Base-by-base conservation (phyloP, 2,888 invertebrate genomes). In the Leucophenga maculata region DNA sequence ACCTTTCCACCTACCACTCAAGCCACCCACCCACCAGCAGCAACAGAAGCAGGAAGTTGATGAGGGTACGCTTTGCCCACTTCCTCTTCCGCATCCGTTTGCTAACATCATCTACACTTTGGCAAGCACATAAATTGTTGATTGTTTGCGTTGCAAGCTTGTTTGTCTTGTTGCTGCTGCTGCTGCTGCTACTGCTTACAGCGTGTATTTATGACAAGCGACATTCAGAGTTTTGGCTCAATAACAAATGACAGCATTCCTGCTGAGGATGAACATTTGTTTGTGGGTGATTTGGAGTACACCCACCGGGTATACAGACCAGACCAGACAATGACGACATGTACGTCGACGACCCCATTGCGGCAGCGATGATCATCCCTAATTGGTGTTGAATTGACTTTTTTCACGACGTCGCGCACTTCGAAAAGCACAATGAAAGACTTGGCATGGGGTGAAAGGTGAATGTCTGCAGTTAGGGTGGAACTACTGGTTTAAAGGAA, bases 351-450 rank as follows among this genome's bases (percentile, higher is more conserved):
- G 76, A 76, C 77, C 76, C 73, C 74, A 74, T 71, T 69, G 48
- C 71, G 72, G 73, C 74, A 69, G 75, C 75, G 85, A 82, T 86
- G 83, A 87, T 87, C 88, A 87, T 85, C 86, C 86, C 87, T 88
- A 88, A 88, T 88, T 88, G 88, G 85, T 87, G 88, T 88, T 87
- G 88, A 88, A 88, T 88, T 86, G 83, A 86, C 84, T 86, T 85
- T 80, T 74, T 79, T 69, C 68, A 69, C 48, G 66, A 48, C 64
- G 26, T 55, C 66, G 62, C 26, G 4, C 26, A 26, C 4, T 26
- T 26, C 26, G 26, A 4, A 26, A 26, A 26, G 26, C 26, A 65
- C 82, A 39, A 39, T 39, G 39, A 39, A 39, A 39, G 39, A 39
- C 39, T 39, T 39, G 39, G 39, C 39, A 9, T 39, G 16, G 50